A percentile compares a stretch with the other conserved stretches of the same genome.
These are phyloP conservation scores for Promerops cafer DNA, from an alignment of 2,113 vertebrate species.

Conservation along the genomic window DNA sequence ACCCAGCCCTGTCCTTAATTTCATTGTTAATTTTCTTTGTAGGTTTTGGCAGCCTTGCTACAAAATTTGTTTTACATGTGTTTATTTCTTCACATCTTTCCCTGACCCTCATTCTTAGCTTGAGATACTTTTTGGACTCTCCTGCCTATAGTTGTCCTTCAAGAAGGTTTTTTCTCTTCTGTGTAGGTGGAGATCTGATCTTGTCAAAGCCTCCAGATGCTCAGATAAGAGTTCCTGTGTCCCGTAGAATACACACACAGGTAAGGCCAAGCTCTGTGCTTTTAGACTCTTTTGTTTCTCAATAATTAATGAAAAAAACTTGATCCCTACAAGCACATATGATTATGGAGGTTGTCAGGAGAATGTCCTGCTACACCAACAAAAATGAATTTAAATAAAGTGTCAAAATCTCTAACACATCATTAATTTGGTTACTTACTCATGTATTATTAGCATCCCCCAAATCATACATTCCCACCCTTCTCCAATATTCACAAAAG, in stretches of 20 bases:
- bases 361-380: not conserved
- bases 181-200: not conserved
- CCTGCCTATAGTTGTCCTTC: not conserved
- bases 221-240: not conserved
- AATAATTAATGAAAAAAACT: not conserved
- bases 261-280: not conserved
- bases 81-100: not conserved
- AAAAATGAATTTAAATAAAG: not conserved
- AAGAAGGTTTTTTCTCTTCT: not conserved
- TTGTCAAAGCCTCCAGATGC: not conserved
- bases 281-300: not conserved
- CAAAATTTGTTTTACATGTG: not conserved
- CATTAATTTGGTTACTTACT: not conserved
- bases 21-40: not conserved
- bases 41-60: not conserved
- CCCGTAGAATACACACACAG: not conserved
- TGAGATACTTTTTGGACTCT: not conserved
- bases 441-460: not conserved
- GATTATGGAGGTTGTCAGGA: not conserved
- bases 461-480: not conserved
- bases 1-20: not conserved
- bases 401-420: not conserved
- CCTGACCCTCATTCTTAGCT: not conserved
- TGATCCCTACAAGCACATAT: accelerated
- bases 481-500: not conserved